Conservation (phyloP, 2,113 vertebrate genomes). For the Onychostruthus taczanowskii region DNA sequence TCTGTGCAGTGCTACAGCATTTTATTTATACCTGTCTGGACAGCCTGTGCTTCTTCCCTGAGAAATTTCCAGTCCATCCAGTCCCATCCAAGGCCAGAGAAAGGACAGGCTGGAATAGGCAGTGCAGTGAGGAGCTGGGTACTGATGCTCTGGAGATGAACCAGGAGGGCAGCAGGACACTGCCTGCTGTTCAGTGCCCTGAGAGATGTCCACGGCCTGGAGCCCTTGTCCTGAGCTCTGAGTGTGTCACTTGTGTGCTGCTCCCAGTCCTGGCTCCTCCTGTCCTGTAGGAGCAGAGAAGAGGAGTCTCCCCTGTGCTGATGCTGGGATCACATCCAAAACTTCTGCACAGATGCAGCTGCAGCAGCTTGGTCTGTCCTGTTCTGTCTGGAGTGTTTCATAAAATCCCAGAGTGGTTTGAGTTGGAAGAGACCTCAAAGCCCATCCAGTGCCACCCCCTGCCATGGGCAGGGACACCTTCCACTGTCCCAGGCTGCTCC, state of each 20-base stretch:
- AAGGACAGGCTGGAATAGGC: background rate
- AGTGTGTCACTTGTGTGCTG: background rate
- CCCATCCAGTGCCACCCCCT: accelerated
- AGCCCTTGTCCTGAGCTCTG: background rate
- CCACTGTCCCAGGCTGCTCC: accelerated
- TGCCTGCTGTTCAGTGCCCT: background rate
- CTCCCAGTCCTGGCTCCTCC: background rate
- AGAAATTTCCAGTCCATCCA: background rate
- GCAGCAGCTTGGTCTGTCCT: background rate
- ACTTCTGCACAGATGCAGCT: background rate
- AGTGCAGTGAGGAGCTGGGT: background rate
- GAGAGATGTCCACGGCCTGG: background rate
- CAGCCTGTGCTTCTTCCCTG: background rate
- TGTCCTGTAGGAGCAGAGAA: background rate
- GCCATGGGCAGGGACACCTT: background rate
- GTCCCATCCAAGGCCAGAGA: background rate
- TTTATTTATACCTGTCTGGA: background rate
- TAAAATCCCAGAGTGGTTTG: background rate
- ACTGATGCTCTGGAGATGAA: background rate
- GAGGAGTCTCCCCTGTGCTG: background rate
- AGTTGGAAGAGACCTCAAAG: background rate
- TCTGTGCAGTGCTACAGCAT: background rate
- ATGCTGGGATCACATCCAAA: background rate
- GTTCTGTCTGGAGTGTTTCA: background rate
- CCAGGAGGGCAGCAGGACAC: background rate